Evolutionary conservation across 2,797 vertebrate genomes (phyloP), one percentile per base, ranked within the genome.

Genomic region (Micromesistius poutassou): DNA sequence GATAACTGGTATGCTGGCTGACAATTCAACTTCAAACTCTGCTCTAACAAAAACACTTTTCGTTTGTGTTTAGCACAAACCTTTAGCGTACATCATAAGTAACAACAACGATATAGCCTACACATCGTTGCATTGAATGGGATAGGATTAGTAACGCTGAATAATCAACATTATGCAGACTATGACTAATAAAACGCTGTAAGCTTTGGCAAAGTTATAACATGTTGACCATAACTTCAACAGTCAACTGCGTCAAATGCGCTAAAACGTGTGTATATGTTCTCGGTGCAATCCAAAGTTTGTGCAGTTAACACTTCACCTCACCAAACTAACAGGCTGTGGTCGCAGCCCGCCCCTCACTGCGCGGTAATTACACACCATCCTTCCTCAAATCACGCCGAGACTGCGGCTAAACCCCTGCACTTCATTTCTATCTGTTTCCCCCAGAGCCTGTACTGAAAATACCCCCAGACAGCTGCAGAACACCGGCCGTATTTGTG

Each of bases 341-440:
- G 33, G 50, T 42, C 71, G 76, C 85, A 81, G 87, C 90, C 91
- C 92, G 89, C 93, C 93, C 92, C 91, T 90, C 87, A 74, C 83
- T 0, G 80, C 68, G 87, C 84, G 81, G 87, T 87, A 88, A 91
- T 90, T 86, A 72, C 66, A 91, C 86, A 89, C 83, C 81, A 86
- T 89, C 87, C n/a, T 73, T 89, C 83, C 77, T 80, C 36, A 83
- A 89, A 86, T 87, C 88, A 81, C 87, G 85, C 85, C 84, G 85
- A 83, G 77, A 79, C 81, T 81, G 84, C 85, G 82, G 73, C 86
- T 80, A 83, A 72, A 72, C 22, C 81, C 86, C 88, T 90, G 91
- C 87, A 87, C 89, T 72, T 87, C 80, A 80, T 42, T 42, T 42
- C 40, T 42, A 82, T 81, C 12, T 78, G 81, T 83, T 76, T 79